Evolutionary conservation across 2,797 vertebrate species (phyloP).

Genomic region (Crocidura indochinensis): DNA sequence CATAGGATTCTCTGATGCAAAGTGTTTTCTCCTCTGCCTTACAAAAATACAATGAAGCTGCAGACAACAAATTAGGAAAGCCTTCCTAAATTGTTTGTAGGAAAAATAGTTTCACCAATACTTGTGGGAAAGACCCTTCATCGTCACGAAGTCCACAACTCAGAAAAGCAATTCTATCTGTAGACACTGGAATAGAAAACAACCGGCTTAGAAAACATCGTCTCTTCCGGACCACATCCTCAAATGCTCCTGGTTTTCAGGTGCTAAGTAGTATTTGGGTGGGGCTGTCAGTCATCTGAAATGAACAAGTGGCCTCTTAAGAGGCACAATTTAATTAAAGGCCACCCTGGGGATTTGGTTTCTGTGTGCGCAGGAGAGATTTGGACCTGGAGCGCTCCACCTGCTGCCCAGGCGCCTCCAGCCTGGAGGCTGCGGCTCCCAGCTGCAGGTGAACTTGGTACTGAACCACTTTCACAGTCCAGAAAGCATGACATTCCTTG

Average conservation of each 20-base stretch:
- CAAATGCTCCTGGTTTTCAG: slow-evolving; percentile 18
- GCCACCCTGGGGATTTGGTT: slow-evolving; percentile 85
- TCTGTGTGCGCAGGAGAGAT: slow-evolving; percentile 86
- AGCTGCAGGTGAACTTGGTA: slow-evolving; percentile 93
- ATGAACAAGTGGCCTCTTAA: slow-evolving; percentile 83
- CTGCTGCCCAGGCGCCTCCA: slow-evolving; percentile 88
- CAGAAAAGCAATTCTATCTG: background rate
- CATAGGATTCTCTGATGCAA: slow-evolving; percentile 9
- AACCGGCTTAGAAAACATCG: background rate
- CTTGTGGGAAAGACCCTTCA: background rate
- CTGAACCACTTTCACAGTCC: slow-evolving; percentile 95
- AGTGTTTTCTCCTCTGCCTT: slow-evolving; percentile 46
- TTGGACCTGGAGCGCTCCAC: slow-evolving; percentile 86
- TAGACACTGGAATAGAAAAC: slow-evolving; percentile 1
- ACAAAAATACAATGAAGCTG: slow-evolving; percentile 57
- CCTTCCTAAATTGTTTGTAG: background rate
- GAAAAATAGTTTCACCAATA: background rate
- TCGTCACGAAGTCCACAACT: background rate
- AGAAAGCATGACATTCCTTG: slow-evolving; percentile 95
- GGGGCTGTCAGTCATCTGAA: slow-evolving; percentile 59
- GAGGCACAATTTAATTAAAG: slow-evolving; percentile 87
- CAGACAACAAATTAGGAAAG: background rate
- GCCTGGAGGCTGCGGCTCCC: slow-evolving; percentile 71
- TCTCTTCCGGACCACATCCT: background rate
- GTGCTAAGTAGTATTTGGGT: slow-evolving; percentile 29